These are phyloP conservation scores for Meandrusa payeni DNA, from an alignment of 2,888 invertebrate genomes.

Conservation along the genomic window DNA sequence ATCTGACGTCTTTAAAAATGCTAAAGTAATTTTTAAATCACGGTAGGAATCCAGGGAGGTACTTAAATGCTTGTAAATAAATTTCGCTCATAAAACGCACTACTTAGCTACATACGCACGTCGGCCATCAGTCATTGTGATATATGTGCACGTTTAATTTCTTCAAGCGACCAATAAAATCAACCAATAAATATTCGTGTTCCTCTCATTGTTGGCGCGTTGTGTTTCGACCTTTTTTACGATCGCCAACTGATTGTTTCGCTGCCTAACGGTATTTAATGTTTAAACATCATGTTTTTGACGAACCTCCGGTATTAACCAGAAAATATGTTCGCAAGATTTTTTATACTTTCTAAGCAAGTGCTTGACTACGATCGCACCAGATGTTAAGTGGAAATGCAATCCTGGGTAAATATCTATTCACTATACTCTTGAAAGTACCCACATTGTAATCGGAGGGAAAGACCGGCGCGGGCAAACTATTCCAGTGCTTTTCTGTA, in stretches of 20 bases:
- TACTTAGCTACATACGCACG: slow-evolving; percentile 28
- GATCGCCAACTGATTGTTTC: slow-evolving; percentile 40
- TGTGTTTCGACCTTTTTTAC: slow-evolving; percentile 53
- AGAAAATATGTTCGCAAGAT: too few relatives aligned
- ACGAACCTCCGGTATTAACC: too few relatives aligned
- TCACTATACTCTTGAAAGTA: too few relatives aligned
- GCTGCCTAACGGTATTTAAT: slow-evolving; percentile 23
- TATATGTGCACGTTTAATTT: slow-evolving; percentile 46
- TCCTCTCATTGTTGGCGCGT: slow-evolving; percentile 48
- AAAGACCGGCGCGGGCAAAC: too few relatives aligned
- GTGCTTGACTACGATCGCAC: too few relatives aligned
- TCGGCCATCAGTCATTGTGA: slow-evolving; percentile 49
- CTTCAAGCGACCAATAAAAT: slow-evolving; percentile 46
- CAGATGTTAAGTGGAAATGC: too few relatives aligned
- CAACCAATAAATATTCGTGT: slow-evolving; percentile 51
- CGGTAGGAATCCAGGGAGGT: slow-evolving; percentile 5
- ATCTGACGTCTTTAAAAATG: too few relatives aligned
- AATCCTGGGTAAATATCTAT: too few relatives aligned
- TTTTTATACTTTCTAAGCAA: too few relatives aligned
- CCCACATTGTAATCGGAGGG: too few relatives aligned
- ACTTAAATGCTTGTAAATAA: slow-evolving; percentile 21
- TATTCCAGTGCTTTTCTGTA: too few relatives aligned
- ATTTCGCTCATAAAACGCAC: slow-evolving; percentile 22
- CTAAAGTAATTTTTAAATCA: slow-evolving; percentile 1
- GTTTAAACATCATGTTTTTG: too few relatives aligned